These are phyloP conservation scores for Monopis laevigella DNA, from an alignment of 2,888 invertebrate genomes.

Conservation along the genomic window DNA sequence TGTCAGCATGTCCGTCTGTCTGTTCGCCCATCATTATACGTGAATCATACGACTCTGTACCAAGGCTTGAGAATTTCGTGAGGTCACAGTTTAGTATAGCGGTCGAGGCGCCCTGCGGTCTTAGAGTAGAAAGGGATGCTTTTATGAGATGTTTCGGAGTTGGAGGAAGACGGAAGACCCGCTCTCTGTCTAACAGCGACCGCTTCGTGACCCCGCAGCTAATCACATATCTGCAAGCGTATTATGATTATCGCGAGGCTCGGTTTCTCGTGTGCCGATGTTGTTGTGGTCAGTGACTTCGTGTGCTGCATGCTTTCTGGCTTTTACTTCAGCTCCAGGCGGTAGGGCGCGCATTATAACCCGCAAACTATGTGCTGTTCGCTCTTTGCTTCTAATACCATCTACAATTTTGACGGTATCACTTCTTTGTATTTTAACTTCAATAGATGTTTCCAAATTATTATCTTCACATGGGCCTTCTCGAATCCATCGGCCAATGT, in stretches of 20 bases:
- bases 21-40: slow-evolving; percentile 52
- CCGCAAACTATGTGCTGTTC: slow-evolving; percentile 6
- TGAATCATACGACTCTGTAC: slow-evolving; percentile 41
- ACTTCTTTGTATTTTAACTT: background rate
- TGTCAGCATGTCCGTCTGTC: slow-evolving; percentile 45
- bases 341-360: slow-evolving; percentile 3
- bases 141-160: slow-evolving; percentile 16
- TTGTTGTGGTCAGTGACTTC: slow-evolving; percentile 57
- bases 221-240: slow-evolving; percentile 66
- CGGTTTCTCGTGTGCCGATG: slow-evolving; percentile 52
- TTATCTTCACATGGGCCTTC: too few relatives aligned
- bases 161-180: slow-evolving; percentile 28
- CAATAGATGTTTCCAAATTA: too few relatives aligned
- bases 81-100: slow-evolving; percentile 67
- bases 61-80: slow-evolving; percentile 51
- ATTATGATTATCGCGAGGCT: slow-evolving; percentile 62
- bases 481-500: slow-evolving; percentile 5
- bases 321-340: slow-evolving; percentile 7
- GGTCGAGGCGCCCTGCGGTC: slow-evolving; percentile 62
- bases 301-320: slow-evolving; percentile 24
- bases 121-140: slow-evolving; percentile 23
- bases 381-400: background rate
- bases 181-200: slow-evolving; percentile 56
- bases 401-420: background rate
- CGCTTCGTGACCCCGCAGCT: slow-evolving; percentile 60